These are phyloP conservation scores for Sparus aurata DNA, from an alignment of 2,797 vertebrate genomes.

Conservation along the genomic window DNA sequence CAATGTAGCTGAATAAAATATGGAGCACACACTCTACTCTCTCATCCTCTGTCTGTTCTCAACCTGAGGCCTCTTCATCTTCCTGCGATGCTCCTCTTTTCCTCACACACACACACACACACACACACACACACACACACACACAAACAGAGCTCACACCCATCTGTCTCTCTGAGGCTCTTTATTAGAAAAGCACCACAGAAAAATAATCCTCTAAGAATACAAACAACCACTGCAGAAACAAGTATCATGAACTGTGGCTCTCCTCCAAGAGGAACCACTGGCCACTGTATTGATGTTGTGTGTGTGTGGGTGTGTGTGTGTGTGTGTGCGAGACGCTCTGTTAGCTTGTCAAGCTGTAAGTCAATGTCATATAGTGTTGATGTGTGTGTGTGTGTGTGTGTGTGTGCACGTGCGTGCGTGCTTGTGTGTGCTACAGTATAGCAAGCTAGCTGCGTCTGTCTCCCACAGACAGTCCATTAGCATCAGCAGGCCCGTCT, in stretches of 20 bases:
- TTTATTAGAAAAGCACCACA: conserved; percentile 34
- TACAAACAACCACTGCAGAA: conserved; percentile 21
- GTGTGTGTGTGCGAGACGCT: conserved; percentile 10
- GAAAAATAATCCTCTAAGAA: conserved; percentile 26
- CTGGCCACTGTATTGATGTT: conserved; percentile 7
- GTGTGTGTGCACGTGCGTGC: conserved; percentile 26
- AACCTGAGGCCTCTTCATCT: conserved; percentile 38
- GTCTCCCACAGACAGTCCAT: conserved; percentile 68
- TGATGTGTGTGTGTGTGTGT: not conserved
- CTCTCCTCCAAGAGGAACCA: conserved; percentile 13
- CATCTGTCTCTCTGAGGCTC: conserved; percentile 43
- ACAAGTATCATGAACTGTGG: conserved; percentile 7
- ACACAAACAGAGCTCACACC: conserved; percentile 5
- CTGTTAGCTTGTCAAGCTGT: conserved; percentile 22
- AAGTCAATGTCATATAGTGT: conserved; percentile 18
- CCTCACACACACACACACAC: conserved; percentile 6
- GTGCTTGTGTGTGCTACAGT: conserved; percentile 27
- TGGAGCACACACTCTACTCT: conserved; percentile 51
- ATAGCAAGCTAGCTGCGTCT: conserved; percentile 44
- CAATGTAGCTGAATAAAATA: conserved; percentile 68
- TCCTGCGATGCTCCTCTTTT: conserved; percentile 11
- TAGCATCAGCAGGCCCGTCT: conserved; percentile 68
- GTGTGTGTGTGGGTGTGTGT: conserved; percentile 15
- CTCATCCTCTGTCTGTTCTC: conserved; percentile 43
- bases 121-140: not conserved